Percentiles rank a stretch among this genome's conserved stretches.
phyloP scores from a whole-genome alignment of 2,888 invertebrate species.

The Yponomeuta plumbellus region DNA sequence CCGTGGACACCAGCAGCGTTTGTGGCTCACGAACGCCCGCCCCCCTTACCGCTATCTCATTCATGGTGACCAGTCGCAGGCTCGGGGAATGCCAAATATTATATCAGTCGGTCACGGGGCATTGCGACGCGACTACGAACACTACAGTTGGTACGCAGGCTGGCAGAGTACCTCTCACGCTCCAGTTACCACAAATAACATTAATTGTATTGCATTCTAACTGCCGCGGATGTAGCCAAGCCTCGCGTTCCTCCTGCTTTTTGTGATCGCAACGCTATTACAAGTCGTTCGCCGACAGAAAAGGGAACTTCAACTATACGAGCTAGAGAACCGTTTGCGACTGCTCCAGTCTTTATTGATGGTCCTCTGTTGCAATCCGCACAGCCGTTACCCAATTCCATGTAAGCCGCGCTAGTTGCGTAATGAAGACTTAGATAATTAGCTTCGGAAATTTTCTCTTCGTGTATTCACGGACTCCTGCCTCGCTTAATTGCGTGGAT shows the following conservation, averaged over 20 bases:
- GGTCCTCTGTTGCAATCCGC: conserved; percentile 16
- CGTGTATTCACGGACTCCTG: conserved; percentile 20
- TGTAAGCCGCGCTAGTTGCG: conserved; percentile 19
- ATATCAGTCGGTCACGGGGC: conserved; percentile 9
- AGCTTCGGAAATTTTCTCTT: conserved; percentile 25
- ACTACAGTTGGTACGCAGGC: conserved; percentile 50
- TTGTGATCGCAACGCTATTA: conserved; percentile 24
- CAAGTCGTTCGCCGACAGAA: background rate
- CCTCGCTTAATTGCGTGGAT: conserved; percentile 1
- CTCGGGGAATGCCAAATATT: conserved; percentile 11
- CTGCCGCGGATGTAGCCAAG: conserved; percentile 35
- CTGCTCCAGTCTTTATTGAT: background rate
- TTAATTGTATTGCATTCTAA: conserved; percentile 64
- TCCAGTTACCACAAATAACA: conserved; percentile 67
- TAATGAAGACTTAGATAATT: conserved; percentile 24
- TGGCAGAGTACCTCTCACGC: conserved; percentile 68
- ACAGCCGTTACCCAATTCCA: conserved; percentile 17
- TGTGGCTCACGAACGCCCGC: background rate
- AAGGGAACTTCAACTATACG: background rate
- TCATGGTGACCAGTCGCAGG: conserved; percentile 4
- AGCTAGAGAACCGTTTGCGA: background rate
- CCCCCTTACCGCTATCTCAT: conserved; percentile 9
- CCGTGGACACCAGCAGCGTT: conserved; percentile 11
- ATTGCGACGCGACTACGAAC: background rate
- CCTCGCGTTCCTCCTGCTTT: conserved; percentile 6